Base-by-base conservation (phyloP, 2,888 invertebrate genomes). In the Polylopha cassiicola region DNA sequence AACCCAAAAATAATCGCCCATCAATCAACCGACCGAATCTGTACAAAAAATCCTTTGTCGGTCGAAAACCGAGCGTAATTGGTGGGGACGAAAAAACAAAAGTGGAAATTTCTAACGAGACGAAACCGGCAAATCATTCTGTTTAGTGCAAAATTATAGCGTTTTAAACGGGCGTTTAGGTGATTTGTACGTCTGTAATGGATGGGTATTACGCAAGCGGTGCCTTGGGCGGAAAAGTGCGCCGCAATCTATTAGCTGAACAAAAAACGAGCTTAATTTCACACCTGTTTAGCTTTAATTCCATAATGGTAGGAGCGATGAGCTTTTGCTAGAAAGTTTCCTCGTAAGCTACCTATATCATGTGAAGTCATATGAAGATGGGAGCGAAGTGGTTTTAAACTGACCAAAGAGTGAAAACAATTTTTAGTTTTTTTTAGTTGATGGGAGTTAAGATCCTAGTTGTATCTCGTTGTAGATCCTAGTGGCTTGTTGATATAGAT, bases 131-230 rank as follows among this genome's bases (percentile, higher is more conserved):
- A 73, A 81, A 82, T 85, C 81, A 79, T 77, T 67, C 73, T 70
- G 73, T 81, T 84, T 80, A 82, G 81, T 80, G 84, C 80, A 46
- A 82, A 84, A 85, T 85, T 85, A 82, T 78, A 76, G 77, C 74
- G 65, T 78, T 80, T 74, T 74, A 77, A 79, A 75, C 67, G 70
- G 57, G 58, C 75, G 78, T 81, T 84, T 82, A 80, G 74, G 69
- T 65, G 75, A 73, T 74, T 68, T 69, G 75, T 73, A 68, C 61
- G 69, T 66, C 62, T 61, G 59, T 81, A 73, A 77, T 81, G 60
- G 66, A 53, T 50, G 61, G 69, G 62, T 71, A 70, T 80, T 80
- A 75, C 70, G 61, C 72, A 76, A 75, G 68, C 71, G 67, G 69
- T 61, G 62, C 68, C 66, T 58, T 63, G 62, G 68, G 71, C 60